Percentiles rank a stretch among this genome's conserved stretches.
Evolutionary conservation across 2,888 invertebrate genomes (phyloP).

Genomic region (Ornithoptera priamus): DNA sequence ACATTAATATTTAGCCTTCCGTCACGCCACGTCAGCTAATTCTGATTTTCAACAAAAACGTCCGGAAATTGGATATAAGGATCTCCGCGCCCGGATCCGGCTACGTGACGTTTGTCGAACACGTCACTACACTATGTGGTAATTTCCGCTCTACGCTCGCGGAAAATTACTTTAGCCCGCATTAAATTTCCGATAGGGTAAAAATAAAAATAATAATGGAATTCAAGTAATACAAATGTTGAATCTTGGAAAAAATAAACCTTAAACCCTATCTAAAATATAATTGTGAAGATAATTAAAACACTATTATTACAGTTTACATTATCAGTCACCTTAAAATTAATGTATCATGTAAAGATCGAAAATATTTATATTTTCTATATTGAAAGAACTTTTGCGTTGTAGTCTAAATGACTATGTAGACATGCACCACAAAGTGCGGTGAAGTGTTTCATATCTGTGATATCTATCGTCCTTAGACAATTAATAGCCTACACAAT

Average conservation of each 20-base stretch:
- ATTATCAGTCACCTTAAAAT: no score
- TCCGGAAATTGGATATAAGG: constrained; percentile 80
- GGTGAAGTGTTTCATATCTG: no score
- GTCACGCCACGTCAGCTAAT: constrained; percentile 76
- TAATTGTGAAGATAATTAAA: no score
- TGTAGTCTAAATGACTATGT: no score
- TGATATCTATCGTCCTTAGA: no score
- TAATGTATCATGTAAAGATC: no score
- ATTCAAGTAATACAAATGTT: constrained; percentile 20
- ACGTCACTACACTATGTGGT: constrained; percentile 79
- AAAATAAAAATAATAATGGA: constrained; percentile 58
- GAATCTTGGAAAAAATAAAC: not conserved
- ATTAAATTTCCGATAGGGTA: constrained; percentile 75
- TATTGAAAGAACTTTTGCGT: no score
- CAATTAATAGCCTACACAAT: no score
- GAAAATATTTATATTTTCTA: no score
- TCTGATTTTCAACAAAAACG: constrained; percentile 78
- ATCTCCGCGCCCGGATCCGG: constrained; percentile 75
- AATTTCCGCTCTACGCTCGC: constrained; percentile 76
- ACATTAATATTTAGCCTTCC: constrained; percentile 71
- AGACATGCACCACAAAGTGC: no score
- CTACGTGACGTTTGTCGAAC: constrained; percentile 80
- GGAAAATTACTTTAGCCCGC: constrained; percentile 78
- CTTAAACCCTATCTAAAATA: no score
- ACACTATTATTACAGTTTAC: no score